Conservation (phyloP, 2,113 vertebrate genomes). For the Neotragus pygmaeus region DNA sequence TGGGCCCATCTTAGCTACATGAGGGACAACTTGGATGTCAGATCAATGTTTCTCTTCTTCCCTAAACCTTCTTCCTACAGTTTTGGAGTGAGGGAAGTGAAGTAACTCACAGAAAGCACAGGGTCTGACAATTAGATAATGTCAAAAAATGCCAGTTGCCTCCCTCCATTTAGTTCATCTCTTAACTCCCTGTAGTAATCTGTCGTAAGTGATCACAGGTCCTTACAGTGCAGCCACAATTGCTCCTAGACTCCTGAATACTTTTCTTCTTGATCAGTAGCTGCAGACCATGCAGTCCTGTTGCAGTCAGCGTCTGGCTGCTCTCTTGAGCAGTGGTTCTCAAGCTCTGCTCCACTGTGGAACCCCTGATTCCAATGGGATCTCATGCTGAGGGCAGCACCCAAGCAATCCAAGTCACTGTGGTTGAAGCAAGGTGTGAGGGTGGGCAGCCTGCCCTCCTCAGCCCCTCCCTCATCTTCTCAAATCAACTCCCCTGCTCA, state of each 20-base stretch:
- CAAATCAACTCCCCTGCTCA: too few relatives aligned
- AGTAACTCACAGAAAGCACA: background rate
- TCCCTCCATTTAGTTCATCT: background rate
- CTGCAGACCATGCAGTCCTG: background rate
- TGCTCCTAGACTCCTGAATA: background rate
- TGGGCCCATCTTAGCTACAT: background rate
- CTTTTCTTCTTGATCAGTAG: background rate
- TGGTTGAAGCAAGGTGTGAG: background rate
- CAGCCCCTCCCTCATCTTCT: too few relatives aligned
- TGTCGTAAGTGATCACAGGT: background rate
- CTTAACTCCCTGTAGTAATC: background rate
- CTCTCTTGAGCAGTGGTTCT: background rate
- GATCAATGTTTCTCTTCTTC: background rate
- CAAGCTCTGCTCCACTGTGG: background rate
- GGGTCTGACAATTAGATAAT: background rate
- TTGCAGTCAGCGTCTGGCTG: background rate
- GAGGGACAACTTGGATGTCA: background rate
- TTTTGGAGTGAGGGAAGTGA: background rate
- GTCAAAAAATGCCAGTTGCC: background rate
- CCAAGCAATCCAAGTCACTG: background rate
- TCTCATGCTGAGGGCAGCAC: background rate
- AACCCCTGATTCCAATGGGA: background rate
- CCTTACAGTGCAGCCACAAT: background rate
- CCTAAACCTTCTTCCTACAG: background rate
- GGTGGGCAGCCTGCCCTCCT: background rate